Percentiles rank a stretch among this genome's conserved stretches.
phyloP scores from a whole-genome alignment of 1,140 invertebrate genomes.

The Gerris buenoi region DNA sequence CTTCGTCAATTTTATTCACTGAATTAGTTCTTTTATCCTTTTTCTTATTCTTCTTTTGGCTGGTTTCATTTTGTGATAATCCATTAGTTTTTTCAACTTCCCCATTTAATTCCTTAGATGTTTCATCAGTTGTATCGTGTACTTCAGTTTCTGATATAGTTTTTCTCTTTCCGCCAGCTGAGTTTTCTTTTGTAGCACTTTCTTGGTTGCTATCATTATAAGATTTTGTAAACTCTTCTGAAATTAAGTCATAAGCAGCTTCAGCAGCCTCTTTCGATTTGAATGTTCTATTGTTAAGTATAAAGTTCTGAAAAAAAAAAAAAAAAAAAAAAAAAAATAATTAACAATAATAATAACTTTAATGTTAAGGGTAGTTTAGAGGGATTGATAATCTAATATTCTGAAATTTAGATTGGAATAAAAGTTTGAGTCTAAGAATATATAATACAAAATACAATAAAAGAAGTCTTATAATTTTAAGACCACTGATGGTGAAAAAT shows the following conservation, averaged over 20 bases:
- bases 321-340: too few species aligned
- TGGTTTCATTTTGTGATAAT: too few species aligned
- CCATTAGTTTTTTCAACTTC: neutral
- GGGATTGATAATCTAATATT: too few species aligned
- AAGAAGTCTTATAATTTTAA: too few species aligned
- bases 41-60: neutral
- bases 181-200: neutral
- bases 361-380: too few species aligned
- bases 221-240: neutral
- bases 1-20: neutral
- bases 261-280: neutral
- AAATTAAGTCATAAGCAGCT: neutral
- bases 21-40: neutral
- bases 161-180: neutral
- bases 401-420: too few species aligned
- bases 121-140: neutral
- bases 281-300: neutral
- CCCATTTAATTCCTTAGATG: neutral
- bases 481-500: too few species aligned
- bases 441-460: too few species aligned
- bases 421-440: too few species aligned
- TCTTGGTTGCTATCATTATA: neutral
- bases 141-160: neutral
- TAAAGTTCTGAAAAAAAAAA: neutral
- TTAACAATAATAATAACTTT: too few species aligned